A percentile compares a stretch with the other conserved stretches of the same genome.
Evolutionary conservation across 2,113 vertebrate species (phyloP).

Genomic region (Opisthocomus hoazin): DNA sequence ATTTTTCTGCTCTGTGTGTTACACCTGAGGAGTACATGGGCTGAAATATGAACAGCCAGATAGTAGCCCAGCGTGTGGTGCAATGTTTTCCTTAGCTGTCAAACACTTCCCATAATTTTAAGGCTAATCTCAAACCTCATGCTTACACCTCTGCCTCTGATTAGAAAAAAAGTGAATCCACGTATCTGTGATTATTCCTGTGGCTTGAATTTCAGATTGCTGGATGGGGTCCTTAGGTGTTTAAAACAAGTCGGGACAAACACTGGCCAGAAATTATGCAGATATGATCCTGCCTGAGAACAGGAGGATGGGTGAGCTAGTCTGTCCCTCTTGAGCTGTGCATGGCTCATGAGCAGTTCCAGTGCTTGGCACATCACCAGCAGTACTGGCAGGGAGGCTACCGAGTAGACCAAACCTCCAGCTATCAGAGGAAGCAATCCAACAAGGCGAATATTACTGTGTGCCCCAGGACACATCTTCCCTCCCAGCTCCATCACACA

Average conservation of each 20-base stretch:
- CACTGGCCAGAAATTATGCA: neutral
- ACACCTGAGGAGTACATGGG: neutral
- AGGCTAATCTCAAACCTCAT: neutral
- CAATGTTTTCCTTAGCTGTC: neutral
- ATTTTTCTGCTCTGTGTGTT: neutral
- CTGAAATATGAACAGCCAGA: neutral
- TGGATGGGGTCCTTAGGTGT: neutral
- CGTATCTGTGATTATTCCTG: neutral
- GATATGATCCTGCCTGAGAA: neutral
- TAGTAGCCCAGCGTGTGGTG: neutral
- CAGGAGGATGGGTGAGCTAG: neutral
- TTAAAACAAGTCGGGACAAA: neutral
- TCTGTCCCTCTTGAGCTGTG: neutral
- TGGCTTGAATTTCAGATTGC: neutral
- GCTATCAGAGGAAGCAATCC: neutral
- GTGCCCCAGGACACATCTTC: neutral
- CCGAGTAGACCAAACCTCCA: accelerated
- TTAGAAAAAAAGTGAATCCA: neutral
- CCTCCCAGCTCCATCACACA: neutral
- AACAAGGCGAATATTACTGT: neutral
- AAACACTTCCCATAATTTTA: neutral
- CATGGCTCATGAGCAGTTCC: neutral
- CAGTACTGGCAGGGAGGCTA: neutral
- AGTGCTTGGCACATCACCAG: neutral
- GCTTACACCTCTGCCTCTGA: neutral